Conservation (phyloP, 2,113 vertebrate species). For the Sinocyclocheilus grahami region DNA sequence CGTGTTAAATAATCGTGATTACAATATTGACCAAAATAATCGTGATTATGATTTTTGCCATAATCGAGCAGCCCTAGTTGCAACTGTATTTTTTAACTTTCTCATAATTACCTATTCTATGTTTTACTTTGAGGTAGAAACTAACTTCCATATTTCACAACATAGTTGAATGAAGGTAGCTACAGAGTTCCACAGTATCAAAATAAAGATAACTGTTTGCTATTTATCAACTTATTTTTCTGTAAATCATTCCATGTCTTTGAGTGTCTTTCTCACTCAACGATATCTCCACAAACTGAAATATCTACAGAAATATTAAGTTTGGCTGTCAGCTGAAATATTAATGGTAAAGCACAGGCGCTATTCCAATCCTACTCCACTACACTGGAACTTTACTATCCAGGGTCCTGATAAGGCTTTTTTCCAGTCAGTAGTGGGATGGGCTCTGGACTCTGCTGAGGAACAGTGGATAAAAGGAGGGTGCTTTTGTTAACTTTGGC, state of each 20-base stretch:
- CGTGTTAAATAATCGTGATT: no score
- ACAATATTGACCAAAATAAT: no score
- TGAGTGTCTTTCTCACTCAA: conserved; percentile 3
- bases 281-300: conserved; percentile 13
- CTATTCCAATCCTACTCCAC: not conserved
- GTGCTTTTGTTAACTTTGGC: conserved; percentile 65
- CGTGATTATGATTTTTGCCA: no score
- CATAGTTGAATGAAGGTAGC: not conserved
- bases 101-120: no score
- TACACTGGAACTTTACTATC: conserved; percentile 23
- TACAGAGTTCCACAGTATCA: not conserved
- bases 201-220: not conserved
- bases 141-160: not conserved
- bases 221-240: not conserved
- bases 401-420: conserved; percentile 43
- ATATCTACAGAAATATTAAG: not conserved
- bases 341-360: not conserved
- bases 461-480: conserved; percentile 52
- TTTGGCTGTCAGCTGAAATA: conserved; percentile 7
- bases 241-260: not conserved
- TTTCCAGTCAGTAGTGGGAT: not conserved
- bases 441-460: conserved; percentile 7
- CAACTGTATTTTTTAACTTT: no score
- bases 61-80: no score
- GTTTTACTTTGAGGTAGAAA: not conserved